Base-by-base conservation (phyloP, 2,888 invertebrate species). In the Bombylius discolor region DNA sequence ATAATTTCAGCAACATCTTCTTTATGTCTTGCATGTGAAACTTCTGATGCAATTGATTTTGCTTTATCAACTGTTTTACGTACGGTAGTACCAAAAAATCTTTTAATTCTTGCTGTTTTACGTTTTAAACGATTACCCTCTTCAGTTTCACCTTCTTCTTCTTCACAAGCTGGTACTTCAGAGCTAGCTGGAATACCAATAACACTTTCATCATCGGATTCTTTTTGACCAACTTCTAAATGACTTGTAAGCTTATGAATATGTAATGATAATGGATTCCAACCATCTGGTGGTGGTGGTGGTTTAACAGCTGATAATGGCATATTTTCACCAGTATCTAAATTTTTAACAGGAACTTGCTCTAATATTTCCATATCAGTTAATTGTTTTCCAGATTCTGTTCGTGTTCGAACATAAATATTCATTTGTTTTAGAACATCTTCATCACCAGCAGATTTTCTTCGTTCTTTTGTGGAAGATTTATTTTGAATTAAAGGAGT, bases 301-400 rank as follows among this genome's bases (percentile, higher is more conserved):
- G 74, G 69, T 62, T 71, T 70, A 3, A 96, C 95, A 65, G 89
- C 87, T 69, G 92, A 94, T 58, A 97, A 77, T n/a, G 96, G 94
- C 64, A 96, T 87, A 63, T 89, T 81, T 74, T 96, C 96, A 4
- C 96, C 81, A 8, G 87, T 88, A 70, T 88, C 88, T 58, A 88
- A 76, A 75, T 88, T 88, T 68, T 87, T 79, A 52, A 88, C 88
- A 61, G 87, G 87, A 67, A 93, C 89, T 77, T 92, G 90, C 72
- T 93, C 91, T 60, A 96, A 78, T 63, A 96, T 96, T 81, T 96
- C 92, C 77, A 89, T 82, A 76, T 95, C 94, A 9, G 89, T 85
- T 56, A 95, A 79, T 64, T 84, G 85, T 68, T 90, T 87, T 5
- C 92, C 92, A 49, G 92, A 91, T 67, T 87, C 87, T 51, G 92